These are phyloP conservation scores for Eretmochelys imbricata DNA, from an alignment of 2,113 vertebrate genomes.

Conservation along the genomic window DNA sequence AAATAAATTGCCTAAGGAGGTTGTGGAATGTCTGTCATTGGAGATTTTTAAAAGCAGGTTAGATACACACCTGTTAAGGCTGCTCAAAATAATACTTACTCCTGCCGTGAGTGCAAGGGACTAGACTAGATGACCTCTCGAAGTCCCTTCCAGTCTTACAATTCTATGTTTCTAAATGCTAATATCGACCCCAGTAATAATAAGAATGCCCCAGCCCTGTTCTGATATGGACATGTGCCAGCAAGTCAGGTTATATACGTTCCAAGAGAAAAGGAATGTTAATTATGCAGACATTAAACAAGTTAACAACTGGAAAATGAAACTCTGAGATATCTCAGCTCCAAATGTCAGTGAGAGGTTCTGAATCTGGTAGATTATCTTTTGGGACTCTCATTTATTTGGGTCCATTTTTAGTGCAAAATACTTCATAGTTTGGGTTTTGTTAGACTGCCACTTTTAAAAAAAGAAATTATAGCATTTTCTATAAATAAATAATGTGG, in stretches of 20 bases:
- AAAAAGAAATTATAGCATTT: neutral
- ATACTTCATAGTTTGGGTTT: constrained; percentile 14
- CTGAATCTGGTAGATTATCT: neutral
- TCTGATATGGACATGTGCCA: constrained; percentile 12
- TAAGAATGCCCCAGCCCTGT: neutral
- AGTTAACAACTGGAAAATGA: neutral
- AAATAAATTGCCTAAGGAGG: no score
- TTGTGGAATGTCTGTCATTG: no score
- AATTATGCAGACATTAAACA: neutral
- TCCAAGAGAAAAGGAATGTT: constrained; percentile 14
- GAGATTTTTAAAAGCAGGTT: no score
- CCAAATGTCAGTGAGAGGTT: constrained; percentile 7
- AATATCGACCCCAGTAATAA: constrained; percentile 9
- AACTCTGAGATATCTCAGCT: constrained; percentile 15
- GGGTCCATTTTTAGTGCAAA: constrained; percentile 40
- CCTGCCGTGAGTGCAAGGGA: no score
- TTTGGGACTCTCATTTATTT: constrained; percentile 11
- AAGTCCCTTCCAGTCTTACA: no score
- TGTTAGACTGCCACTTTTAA: neutral
- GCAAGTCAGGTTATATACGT: constrained; percentile 16
- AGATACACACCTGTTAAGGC: no score
- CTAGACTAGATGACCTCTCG: no score
- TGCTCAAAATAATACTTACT: no score
- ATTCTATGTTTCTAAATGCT: neutral
- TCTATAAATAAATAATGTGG: neutral